Conservation (phyloP, 2,797 vertebrate species). For the Synaphobranchus kaupii region DNA sequence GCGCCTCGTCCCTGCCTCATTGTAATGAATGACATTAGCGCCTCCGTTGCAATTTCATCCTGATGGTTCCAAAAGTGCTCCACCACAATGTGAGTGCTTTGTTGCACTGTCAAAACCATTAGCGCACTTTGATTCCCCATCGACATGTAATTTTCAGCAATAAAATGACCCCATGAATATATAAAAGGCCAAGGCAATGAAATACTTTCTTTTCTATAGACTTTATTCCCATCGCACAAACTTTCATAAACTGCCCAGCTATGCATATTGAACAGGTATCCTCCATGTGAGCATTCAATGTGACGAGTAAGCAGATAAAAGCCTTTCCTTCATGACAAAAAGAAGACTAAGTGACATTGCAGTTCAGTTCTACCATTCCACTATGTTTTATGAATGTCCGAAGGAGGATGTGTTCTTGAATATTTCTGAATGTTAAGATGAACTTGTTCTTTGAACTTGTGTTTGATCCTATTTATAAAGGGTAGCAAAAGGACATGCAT, state of each 20-base stretch:
- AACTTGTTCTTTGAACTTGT: neutral
- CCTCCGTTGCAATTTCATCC: neutral
- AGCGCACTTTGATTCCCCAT: neutral
- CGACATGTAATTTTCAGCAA: slow-evolving; percentile 1
- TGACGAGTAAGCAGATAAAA: neutral
- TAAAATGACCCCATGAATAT: neutral
- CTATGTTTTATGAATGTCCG: neutral
- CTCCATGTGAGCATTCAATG: neutral
- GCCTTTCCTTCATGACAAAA: neutral
- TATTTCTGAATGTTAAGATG: neutral
- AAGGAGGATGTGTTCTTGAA: neutral
- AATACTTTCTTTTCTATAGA: neutral
- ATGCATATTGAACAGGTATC: neutral
- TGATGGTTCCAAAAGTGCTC: neutral
- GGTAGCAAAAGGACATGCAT: neutral
- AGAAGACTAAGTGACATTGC: neutral
- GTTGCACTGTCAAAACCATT: neutral
- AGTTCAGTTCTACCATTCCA: neutral
- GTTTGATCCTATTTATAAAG: neutral
- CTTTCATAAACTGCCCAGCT: neutral
- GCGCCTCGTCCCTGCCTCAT: neutral
- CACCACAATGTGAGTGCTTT: neutral
- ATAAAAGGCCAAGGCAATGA: neutral
- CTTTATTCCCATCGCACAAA: neutral
- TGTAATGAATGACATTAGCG: neutral